These are phyloP conservation scores for Anastrepha ludens DNA, from an alignment of 1,140 invertebrate genomes.

Conservation along the genomic window DNA sequence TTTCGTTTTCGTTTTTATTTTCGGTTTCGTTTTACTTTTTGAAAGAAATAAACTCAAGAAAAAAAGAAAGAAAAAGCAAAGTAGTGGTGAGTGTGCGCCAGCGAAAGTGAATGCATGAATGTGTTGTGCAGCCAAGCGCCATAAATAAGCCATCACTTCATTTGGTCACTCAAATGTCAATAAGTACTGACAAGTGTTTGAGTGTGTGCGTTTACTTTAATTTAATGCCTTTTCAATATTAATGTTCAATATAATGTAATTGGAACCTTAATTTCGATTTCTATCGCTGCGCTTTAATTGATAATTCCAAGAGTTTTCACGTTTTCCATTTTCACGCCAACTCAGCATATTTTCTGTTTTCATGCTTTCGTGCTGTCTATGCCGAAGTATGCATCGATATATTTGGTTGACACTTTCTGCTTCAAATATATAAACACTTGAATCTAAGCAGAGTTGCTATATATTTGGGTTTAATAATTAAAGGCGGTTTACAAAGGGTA, in stretches of 20 bases:
- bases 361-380: not conserved
- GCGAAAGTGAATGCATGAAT: too few relatives aligned
- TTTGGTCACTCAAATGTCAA: conserved; percentile 49
- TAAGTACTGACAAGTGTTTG: not conserved
- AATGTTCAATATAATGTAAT: not conserved
- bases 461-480: not conserved
- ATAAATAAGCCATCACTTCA: conserved; percentile 29
- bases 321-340: conserved; percentile 14
- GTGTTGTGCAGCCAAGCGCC: conserved; percentile 4
- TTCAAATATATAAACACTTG: not conserved
- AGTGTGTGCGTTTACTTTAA: not conserved
- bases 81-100: not conserved
- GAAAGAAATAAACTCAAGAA: not conserved
- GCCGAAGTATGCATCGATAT: too few relatives aligned
- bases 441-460: not conserved
- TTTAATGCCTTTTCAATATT: not conserved
- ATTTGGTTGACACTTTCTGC: not conserved
- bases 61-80: not conserved
- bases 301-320: not conserved
- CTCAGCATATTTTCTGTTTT: not conserved
- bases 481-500: not conserved
- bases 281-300: conserved; percentile 17
- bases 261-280: conserved; percentile 23
- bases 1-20: conserved; percentile 43
- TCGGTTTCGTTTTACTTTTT: conserved; percentile 24